phyloP scores from a whole-genome alignment of 2,113 vertebrate species.

The Tenrec ecaudatus region DNA sequence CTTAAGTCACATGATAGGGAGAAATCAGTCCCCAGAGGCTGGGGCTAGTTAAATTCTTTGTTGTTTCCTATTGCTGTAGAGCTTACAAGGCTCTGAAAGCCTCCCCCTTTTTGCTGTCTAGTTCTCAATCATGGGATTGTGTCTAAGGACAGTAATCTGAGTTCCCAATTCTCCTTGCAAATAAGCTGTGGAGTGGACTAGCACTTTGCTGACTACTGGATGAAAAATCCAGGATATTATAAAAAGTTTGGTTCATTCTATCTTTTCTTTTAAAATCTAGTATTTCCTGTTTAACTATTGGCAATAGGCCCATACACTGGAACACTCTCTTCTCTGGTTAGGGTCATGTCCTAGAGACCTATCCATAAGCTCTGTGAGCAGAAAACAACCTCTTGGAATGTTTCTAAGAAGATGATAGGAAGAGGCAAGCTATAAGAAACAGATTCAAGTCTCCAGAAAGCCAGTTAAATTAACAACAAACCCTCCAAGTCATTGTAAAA shows the following conservation, averaged over 20 bases:
- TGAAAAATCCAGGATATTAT: slow-evolving; percentile 17
- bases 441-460: slow-evolving; percentile 28
- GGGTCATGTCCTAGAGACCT: slow-evolving; percentile 22
- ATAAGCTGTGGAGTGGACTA: neutral
- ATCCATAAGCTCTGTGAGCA: slow-evolving; percentile 38
- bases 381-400: neutral
- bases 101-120: neutral
- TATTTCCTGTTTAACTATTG: slow-evolving; percentile 32
- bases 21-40: slow-evolving; percentile 39
- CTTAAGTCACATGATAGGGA: slow-evolving; percentile 41
- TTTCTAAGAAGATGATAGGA: neutral
- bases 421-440: neutral
- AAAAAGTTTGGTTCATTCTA: slow-evolving; percentile 34
- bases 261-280: slow-evolving; percentile 23
- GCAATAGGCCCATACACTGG: neutral
- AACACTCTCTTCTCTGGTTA: slow-evolving; percentile 33
- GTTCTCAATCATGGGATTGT: slow-evolving; percentile 37
- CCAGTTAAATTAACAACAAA: slow-evolving; percentile 47
- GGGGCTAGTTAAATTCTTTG: slow-evolving; percentile 18
- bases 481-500: neutral
- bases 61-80: slow-evolving; percentile 32
- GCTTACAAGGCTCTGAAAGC: neutral
- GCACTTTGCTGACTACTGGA: slow-evolving; percentile 20
- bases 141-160: slow-evolving; percentile 9
- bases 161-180: slow-evolving; percentile 47